Evolutionary conservation across 1,140 invertebrate genomes (phyloP).

Genomic region (Monochamus saltuarius): DNA sequence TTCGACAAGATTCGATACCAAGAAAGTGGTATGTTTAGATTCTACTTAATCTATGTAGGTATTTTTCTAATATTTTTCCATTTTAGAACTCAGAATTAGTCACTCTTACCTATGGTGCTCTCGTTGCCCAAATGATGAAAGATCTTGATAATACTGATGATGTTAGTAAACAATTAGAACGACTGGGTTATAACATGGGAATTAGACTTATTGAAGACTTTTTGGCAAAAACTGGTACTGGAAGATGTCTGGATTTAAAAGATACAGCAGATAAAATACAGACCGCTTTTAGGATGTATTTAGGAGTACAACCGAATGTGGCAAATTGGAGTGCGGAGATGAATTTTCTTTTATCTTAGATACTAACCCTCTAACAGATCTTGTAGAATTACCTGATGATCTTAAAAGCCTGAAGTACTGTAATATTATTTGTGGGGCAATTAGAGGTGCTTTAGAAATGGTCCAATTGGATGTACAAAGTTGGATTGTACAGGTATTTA

Average conservation of each 20-base stretch:
- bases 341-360: constrained; percentile 97
- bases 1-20: constrained; percentile 51
- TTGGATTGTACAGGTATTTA: constrained; percentile 67
- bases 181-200: constrained; percentile 98
- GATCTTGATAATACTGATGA: constrained; percentile 98
- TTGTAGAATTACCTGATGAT: constrained; percentile 96
- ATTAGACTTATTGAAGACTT: constrained; percentile 97
- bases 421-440: constrained; percentile 90
- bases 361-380: constrained; percentile 95
- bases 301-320: constrained; percentile 87
- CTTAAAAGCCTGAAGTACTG: constrained; percentile 89
- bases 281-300: constrained; percentile 83
- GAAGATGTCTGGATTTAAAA: constrained; percentile 91
- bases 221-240: constrained; percentile 85
- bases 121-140: constrained; percentile 95
- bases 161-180: constrained; percentile 90
- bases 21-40: constrained; percentile 55
- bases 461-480: constrained; percentile 80
- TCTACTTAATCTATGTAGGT: constrained; percentile 10
- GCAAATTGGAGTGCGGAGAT: constrained; percentile 94
- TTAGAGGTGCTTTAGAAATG: constrained; percentile 96
- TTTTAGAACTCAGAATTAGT: constrained; percentile 94
- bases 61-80: constrained; percentile 30
- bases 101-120: constrained; percentile 94
- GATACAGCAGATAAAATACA: constrained; percentile 96